phyloP scores from a whole-genome alignment of 2,888 invertebrate species.

The Eristalinus aeneus region DNA sequence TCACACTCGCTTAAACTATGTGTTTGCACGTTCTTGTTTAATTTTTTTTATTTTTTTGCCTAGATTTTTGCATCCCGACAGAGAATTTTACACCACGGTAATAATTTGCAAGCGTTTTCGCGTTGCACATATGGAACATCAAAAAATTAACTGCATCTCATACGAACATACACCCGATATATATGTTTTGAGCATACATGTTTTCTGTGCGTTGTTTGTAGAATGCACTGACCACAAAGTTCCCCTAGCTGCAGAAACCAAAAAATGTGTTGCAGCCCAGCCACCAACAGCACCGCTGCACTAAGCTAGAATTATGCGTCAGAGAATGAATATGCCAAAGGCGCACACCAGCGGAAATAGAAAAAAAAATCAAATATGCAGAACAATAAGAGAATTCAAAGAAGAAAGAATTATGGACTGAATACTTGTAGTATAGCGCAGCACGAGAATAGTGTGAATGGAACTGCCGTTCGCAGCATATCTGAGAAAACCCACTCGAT shows the following conservation, averaged over 20 bases:
- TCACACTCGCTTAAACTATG: slow-evolving; percentile 33
- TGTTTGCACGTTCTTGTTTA: slow-evolving; percentile 60
- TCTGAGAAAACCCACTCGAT: slow-evolving; percentile 60
- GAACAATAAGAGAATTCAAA: slow-evolving; percentile 60
- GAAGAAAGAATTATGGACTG: slow-evolving; percentile 59
- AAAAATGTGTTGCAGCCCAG: slow-evolving; percentile 28
- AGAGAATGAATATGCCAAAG: slow-evolving; percentile 55
- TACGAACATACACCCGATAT: slow-evolving; percentile 48
- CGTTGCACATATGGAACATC: slow-evolving; percentile 57
- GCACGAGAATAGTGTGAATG: slow-evolving; percentile 50
- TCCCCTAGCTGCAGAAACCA: slow-evolving; percentile 37
- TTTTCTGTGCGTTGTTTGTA: slow-evolving; percentile 11
- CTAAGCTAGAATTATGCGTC: slow-evolving; percentile 54
- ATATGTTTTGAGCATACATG: slow-evolving; percentile 41
- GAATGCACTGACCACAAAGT: slow-evolving; percentile 60
- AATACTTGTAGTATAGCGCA: slow-evolving; percentile 19
- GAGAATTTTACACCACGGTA: slow-evolving; percentile 27
- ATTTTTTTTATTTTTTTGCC: neutral
- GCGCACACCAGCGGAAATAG: slow-evolving; percentile 43
- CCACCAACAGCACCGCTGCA: slow-evolving; percentile 64
- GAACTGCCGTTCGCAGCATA: slow-evolving; percentile 48
- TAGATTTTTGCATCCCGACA: slow-evolving; percentile 21
- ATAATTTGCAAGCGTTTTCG: slow-evolving; percentile 43
- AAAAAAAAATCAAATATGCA: slow-evolving; percentile 38
- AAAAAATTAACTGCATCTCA: slow-evolving; percentile 63